Conservation (phyloP, 2,797 vertebrate genomes). For the Peromyscus eremicus region DNA sequence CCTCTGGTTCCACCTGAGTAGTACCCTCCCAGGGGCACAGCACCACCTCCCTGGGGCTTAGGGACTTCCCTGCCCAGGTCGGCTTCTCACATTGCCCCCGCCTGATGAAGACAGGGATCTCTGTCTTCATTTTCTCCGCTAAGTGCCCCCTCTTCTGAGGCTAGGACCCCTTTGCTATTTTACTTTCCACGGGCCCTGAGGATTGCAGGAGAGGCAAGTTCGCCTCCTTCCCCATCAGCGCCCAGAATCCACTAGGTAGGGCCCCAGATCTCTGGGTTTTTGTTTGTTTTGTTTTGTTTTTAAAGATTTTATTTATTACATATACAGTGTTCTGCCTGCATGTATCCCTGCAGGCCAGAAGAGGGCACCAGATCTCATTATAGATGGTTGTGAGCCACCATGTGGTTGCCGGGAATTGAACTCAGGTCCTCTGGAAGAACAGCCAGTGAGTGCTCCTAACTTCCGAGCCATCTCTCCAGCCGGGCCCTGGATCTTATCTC, state of each 20-base stretch:
- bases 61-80: slow-evolving; percentile 69
- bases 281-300: too few species aligned
- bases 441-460: too few species aligned
- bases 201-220: background rate
- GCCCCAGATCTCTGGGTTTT: too few species aligned
- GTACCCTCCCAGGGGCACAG: slow-evolving; percentile 27
- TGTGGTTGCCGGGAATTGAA: too few species aligned
- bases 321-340: too few species aligned
- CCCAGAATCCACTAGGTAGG: background rate
- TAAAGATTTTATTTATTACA: too few species aligned
- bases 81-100: background rate
- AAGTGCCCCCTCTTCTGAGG: background rate
- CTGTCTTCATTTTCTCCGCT: background rate
- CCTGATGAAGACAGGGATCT: background rate
- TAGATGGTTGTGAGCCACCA: too few species aligned
- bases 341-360: too few species aligned
- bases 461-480: too few species aligned
- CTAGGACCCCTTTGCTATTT: background rate
- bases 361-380: too few species aligned
- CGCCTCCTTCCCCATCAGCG: background rate
- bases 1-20: slow-evolving; percentile 73
- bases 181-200: background rate
- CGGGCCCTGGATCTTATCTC: background rate
- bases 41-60: slow-evolving; percentile 46
- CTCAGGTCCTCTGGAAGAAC: too few species aligned